phyloP scores from a whole-genome alignment of 2,113 vertebrate species.

The Bombycilla garrulus region DNA sequence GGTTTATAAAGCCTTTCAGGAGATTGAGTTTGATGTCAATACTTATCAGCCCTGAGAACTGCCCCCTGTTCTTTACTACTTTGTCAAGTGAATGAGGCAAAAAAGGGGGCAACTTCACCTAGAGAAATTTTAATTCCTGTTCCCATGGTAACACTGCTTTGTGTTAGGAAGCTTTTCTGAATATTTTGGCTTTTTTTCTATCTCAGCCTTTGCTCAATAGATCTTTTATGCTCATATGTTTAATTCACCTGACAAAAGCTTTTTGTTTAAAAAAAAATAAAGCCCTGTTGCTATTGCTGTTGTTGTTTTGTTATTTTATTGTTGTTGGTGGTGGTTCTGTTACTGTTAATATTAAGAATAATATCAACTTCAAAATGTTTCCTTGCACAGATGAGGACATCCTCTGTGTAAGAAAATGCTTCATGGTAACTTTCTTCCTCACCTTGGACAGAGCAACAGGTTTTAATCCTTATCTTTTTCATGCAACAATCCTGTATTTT shows the following conservation, averaged over 20 bases:
- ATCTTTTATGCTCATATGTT: conserved; percentile 34
- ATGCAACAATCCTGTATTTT: neutral
- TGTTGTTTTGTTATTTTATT: neutral
- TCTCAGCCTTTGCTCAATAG: conserved; percentile 20
- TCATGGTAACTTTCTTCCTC: neutral
- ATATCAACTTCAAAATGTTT: neutral
- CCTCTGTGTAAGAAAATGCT: neutral
- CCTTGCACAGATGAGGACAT: neutral
- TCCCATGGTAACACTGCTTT: conserved; percentile 51
- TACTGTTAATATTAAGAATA: neutral
- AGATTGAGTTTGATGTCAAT: neutral
- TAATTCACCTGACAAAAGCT: neutral
- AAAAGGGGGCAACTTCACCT: neutral
- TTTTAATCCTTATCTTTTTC: neutral
- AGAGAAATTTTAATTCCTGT: conserved; percentile 32
- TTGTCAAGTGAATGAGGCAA: neutral
- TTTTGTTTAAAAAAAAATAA: neutral
- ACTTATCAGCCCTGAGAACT: conserved; percentile 18
- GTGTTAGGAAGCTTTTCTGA: conserved; percentile 63
- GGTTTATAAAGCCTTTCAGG: neutral
- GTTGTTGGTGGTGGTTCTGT: rapidly evolving
- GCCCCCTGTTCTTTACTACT: neutral
- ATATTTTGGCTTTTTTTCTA: conserved; percentile 52
- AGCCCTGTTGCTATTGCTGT: neutral
- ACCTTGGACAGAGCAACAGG: neutral